phyloP scores from a whole-genome alignment of 2,113 vertebrate species.

The Struthidea cinerea region DNA sequence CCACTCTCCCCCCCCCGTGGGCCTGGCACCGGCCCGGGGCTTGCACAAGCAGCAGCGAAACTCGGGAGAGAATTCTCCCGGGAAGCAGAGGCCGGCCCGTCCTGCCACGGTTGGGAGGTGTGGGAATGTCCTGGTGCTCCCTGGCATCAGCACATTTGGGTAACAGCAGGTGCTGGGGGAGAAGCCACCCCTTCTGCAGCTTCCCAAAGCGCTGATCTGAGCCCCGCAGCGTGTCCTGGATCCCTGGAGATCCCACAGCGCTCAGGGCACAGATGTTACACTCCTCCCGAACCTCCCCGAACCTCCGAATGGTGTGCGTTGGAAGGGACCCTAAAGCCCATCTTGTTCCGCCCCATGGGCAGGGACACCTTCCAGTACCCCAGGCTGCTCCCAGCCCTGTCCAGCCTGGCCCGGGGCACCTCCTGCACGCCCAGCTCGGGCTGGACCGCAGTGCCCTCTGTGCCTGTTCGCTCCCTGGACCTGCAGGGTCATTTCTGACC shows the following conservation, averaged over 20 bases:
- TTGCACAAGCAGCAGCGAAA: constrained; percentile 20
- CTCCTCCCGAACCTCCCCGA: neutral
- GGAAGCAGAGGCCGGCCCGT: neutral
- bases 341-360: neutral
- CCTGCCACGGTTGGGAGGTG: neutral
- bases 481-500: neutral
- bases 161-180: accelerated
- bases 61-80: neutral
- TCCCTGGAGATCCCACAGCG: accelerated
- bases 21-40: neutral
- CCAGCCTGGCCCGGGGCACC: neutral
- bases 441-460: neutral
- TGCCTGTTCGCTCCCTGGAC: neutral
- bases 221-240: accelerated
- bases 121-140: neutral
- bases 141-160: accelerated
- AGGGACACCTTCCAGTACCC: accelerated
- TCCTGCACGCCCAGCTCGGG: neutral
- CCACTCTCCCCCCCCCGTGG: neutral
- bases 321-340: neutral
- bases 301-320: accelerated
- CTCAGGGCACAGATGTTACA: neutral
- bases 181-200: neutral
- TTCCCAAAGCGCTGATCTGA: neutral
- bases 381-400: neutral